Evolutionary conservation across 1,140 invertebrate species (phyloP).

Genomic region (Drosophila trapezifrons): DNA sequence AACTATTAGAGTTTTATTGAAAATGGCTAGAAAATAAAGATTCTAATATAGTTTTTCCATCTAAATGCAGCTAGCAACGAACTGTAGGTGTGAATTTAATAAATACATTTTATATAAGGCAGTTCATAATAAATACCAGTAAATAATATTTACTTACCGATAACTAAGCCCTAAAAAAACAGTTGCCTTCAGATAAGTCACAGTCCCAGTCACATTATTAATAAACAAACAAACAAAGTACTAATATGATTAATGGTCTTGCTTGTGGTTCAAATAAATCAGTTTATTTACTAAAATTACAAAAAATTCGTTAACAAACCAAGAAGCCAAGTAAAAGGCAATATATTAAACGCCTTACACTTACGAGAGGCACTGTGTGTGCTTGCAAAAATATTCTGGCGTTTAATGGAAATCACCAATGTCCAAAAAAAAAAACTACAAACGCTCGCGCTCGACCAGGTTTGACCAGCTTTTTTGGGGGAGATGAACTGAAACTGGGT

Average conservation of each 20-base stretch:
- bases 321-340: no score
- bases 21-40: not conserved
- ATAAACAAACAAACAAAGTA: constrained; percentile 3
- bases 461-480: constrained; percentile 54
- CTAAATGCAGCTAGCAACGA: not conserved
- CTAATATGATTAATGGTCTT: not conserved
- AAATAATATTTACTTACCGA: not conserved
- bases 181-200: not conserved
- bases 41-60: not conserved
- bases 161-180: not conserved
- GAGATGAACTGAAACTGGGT: constrained; percentile 27
- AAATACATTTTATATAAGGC: not conserved
- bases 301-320: not conserved
- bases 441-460: constrained; percentile 33
- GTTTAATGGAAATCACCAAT: constrained; percentile 22
- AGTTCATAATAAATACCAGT: not conserved
- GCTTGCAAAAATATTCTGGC: constrained; percentile 20
- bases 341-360: not conserved
- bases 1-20: not conserved
- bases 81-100: not conserved
- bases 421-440: constrained; percentile 5
- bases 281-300: not conserved
- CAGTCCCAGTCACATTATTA: not conserved
- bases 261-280: not conserved
- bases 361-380: constrained; percentile 12